Base-by-base conservation (phyloP, 2,797 vertebrate genomes). In the Oreochromis mossambicus region DNA sequence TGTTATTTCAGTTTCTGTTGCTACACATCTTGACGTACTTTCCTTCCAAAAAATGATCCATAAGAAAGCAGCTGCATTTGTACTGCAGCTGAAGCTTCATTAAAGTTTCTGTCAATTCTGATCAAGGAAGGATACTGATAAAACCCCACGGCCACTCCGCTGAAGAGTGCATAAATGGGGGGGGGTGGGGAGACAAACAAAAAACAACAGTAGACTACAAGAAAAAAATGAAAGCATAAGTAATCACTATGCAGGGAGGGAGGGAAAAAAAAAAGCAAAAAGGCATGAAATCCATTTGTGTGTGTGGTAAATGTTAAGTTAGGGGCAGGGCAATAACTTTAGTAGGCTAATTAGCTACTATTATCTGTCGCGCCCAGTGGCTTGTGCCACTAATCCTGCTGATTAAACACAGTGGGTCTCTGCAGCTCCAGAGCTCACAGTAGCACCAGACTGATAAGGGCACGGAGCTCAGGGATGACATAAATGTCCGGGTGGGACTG, bases 341-440 rank as follows among this genome's bases (percentile, higher is more conserved):
- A 89, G 90, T 80, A 79, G 86, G 91, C 89, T 96, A 96, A 96
- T 96, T 95, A 95, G 90, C 90, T 88, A 81, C 83, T 83, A 94
- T 95, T 94, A 94, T 95, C 90, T 92, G 90, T 89, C 75, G 83
- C 83, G 86, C 86, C 92, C 92, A 94, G 91, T 93, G 92, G 92
- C 91, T 85, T 94, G 87, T 92, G 90, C 85, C 86, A 91, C 92
- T 93, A 93, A 92, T 92, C 90, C 89, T 66, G 76, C 87, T 92
- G 92, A 94, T 93, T 92, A 93, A 93, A 95, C 93, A 93, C 89
- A 92, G 90, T 82, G 88, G 89, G 91, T 85, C 84, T 86, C 88
- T 81, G 86, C 80, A 87, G 86, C 86, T 84, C 79, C 82, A 82
- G 63, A 55, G 89, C 89, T 88, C 85, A 81, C 87, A 86, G 88